A percentile compares a stretch with the other conserved stretches of the same genome.
These are phyloP conservation scores for Drosophila demipolita DNA, from an alignment of 2,888 invertebrate genomes.

Conservation along the genomic window DNA sequence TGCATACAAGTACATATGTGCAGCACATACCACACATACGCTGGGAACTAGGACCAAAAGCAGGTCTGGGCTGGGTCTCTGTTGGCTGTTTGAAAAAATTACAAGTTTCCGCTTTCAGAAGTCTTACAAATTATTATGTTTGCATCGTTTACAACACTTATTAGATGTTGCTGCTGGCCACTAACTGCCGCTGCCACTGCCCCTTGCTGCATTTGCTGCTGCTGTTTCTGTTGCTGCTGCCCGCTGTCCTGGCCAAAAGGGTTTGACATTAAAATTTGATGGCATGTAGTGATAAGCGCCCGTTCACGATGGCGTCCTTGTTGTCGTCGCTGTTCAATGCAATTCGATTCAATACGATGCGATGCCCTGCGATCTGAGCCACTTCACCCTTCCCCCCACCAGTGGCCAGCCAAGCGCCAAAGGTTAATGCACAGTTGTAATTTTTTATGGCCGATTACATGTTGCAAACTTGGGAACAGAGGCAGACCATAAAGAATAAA, in stretches of 20 bases:
- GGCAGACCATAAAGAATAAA: slow-evolving; percentile 75
- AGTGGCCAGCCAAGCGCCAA: slow-evolving; percentile 59
- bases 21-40: slow-evolving; percentile 12
- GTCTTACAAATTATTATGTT: slow-evolving; percentile 80
- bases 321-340: slow-evolving; percentile 45
- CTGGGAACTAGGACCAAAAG: not conserved
- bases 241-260: slow-evolving; percentile 60
- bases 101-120: slow-evolving; percentile 82
- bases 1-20: slow-evolving; percentile 67
- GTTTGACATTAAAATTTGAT: slow-evolving; percentile 80
- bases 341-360: slow-evolving; percentile 35
- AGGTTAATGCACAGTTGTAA: slow-evolving; percentile 80
- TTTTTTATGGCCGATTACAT: slow-evolving; percentile 80
- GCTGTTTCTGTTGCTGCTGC: slow-evolving; percentile 10
- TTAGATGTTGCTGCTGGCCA: slow-evolving; percentile 57
- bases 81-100: slow-evolving; percentile 73
- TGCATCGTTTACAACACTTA: slow-evolving; percentile 80
- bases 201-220: slow-evolving; percentile 18
- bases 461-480: slow-evolving; percentile 68
- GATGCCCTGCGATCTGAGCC: slow-evolving; percentile 13
- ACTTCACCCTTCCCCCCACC: slow-evolving; percentile 35
- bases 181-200: slow-evolving; percentile 11
- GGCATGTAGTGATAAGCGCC: slow-evolving; percentile 78
- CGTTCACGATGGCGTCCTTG: slow-evolving; percentile 64
- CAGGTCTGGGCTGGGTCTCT: slow-evolving; percentile 24